Base-by-base conservation (phyloP, 2,888 invertebrate species). In the Spodoptera exigua region DNA sequence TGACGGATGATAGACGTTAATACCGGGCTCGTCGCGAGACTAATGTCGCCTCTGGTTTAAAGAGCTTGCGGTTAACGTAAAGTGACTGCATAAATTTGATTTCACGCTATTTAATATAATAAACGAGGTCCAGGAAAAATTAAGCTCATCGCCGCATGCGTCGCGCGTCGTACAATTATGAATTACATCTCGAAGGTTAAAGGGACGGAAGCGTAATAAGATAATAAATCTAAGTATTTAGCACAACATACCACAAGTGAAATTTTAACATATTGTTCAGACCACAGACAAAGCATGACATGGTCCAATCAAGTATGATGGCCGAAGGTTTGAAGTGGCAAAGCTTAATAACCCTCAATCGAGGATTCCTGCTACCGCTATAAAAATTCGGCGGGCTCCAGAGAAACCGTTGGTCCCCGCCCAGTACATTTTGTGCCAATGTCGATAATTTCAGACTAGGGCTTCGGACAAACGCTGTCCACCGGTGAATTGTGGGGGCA, bases 391-490 rank as follows among this genome's bases (percentile, higher is more conserved):
- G 74, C 72, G 75, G 72, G 76, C 83, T 81, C 76, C 77, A 74
- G 73, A 83, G 79, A 80, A 88, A 90, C 92, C 93, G 92, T 92
- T 92, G 86, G 73, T 76, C 84, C 61, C 84, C 92, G 90, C 92
- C 93, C 88, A 77, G 66, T 80, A 79, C 84, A 82, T 88, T 88
- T 87, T 86, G 85, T 87, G 83, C 80, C 86, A 85, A 88, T 84
- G 87, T 88, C 89, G 91, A 91, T 93, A 92, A 92, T 92, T 88
- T 85, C 84, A 87, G 85, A 79, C 89, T 91, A 89, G 91, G 81
- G 81, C 73, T 72, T 64, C 79, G 74, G 76, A 80, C 89, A 87
- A 88, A 89, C 86, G 85, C 83, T 85, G 86, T 84, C 84, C 82
- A 76, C 76, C 78, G 77, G 80, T 88, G 86, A 87, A 84, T 89